Evolutionary conservation across 2,888 invertebrate species (phyloP).

Genomic region (Empis livida): DNA sequence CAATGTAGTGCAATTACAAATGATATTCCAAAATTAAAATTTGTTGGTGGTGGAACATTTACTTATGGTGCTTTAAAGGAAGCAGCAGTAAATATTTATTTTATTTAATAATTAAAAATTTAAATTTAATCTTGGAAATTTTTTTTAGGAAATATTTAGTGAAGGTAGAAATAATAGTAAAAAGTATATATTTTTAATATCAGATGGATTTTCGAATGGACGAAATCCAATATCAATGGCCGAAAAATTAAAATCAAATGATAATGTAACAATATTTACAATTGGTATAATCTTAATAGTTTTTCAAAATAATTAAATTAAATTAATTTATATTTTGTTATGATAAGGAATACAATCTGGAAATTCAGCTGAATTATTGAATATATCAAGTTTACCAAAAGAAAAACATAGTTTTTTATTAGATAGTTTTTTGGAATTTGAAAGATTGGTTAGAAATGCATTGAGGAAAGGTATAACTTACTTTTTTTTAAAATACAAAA

Average conservation of each 20-base stretch:
- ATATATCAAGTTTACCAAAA: constrained; percentile 49
- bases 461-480: constrained; percentile 45
- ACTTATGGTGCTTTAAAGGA: constrained; percentile 53
- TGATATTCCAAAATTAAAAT: constrained; percentile 45
- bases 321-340: neutral
- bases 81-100: constrained; percentile 41
- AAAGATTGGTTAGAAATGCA: constrained; percentile 51
- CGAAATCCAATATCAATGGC: constrained; percentile 52
- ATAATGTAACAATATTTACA: constrained; percentile 41
- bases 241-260: constrained; percentile 37
- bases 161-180: constrained; percentile 36
- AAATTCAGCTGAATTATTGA: constrained; percentile 47
- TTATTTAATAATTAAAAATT: no score
- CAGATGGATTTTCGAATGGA: constrained; percentile 59
- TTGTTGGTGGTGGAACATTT: constrained; percentile 54
- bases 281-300: constrained; percentile 22
- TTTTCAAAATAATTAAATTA: neutral
- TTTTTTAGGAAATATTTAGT: constrained; percentile 34
- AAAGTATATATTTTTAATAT: constrained; percentile 52
- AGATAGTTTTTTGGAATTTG: constrained; percentile 55
- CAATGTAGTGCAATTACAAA: constrained; percentile 51
- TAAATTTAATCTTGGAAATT: neutral
- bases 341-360: constrained; percentile 47
- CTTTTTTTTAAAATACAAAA: neutral
- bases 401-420: constrained; percentile 51